Evolutionary conservation across 1,140 invertebrate genomes (phyloP).

Genomic region (Parapsyche elsis): DNA sequence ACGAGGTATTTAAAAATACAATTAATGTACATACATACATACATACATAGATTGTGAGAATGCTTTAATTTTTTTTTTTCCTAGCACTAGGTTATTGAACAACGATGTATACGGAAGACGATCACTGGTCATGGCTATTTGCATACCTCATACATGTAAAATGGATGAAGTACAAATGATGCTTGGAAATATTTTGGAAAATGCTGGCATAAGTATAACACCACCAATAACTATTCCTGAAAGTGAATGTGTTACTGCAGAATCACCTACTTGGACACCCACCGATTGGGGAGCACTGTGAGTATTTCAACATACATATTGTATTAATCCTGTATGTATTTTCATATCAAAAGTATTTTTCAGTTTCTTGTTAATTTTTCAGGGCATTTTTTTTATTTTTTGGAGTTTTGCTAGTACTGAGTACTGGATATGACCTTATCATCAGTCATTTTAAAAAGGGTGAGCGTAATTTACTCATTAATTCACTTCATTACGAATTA

Average conservation of each 20-base stretch:
- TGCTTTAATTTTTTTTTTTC: too few species aligned
- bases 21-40: too few species aligned
- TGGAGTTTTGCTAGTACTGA: not conserved
- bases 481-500: too few species aligned
- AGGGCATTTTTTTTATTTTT: conserved; percentile 20
- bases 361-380: not conserved
- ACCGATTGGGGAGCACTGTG: conserved; percentile 25
- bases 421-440: conserved; percentile 6
- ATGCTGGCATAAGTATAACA: not conserved
- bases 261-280: not conserved
- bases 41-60: too few species aligned
- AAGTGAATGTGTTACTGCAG: not conserved
- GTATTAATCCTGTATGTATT: not conserved
- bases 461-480: not conserved
- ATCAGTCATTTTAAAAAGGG: not conserved
- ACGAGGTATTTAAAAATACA: not conserved
- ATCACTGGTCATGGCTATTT: not conserved
- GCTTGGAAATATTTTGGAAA: not conserved
- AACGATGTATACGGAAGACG: not conserved
- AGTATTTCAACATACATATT: not conserved
- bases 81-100: not conserved
- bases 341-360: not conserved
- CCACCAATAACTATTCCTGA: not conserved
- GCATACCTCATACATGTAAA: conserved; percentile 2
- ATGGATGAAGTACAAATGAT: not conserved